These are phyloP conservation scores for Chelonus insularis DNA, from an alignment of 1,140 invertebrate species.

Conservation along the genomic window DNA sequence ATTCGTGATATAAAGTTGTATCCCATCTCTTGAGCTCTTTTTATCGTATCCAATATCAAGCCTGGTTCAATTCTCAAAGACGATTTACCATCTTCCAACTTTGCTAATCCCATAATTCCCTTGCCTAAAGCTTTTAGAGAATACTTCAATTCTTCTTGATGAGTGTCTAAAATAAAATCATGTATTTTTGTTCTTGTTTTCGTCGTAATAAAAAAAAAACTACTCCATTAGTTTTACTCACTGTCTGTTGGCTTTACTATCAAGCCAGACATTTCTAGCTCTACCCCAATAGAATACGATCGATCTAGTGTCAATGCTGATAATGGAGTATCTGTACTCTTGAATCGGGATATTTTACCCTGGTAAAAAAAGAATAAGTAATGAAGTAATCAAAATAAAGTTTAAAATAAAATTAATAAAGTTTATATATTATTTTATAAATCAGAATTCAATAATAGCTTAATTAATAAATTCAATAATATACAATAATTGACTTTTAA, in stretches of 20 bases:
- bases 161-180: constrained; percentile 58
- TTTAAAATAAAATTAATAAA: neutral
- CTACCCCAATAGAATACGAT: constrained; percentile 68
- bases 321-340: constrained; percentile 65
- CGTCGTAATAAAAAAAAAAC: neutral
- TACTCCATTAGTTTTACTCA: constrained; percentile 36
- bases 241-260: constrained; percentile 70
- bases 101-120: constrained; percentile 64
- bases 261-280: constrained; percentile 69
- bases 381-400: neutral
- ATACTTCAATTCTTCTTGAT: constrained; percentile 70
- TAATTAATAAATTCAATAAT: too few species aligned
- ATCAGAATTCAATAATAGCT: too few species aligned
- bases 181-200: constrained; percentile 1
- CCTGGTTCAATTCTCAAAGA: constrained; percentile 66
- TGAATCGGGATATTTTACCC: constrained; percentile 55
- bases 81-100: constrained; percentile 61
- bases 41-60: constrained; percentile 70
- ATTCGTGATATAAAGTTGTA: constrained; percentile 69
- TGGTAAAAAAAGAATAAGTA: constrained; percentile 41
- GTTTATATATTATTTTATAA: too few species aligned
- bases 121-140: constrained; percentile 71
- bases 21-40: constrained; percentile 70
- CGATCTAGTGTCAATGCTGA: constrained; percentile 62
- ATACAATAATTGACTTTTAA: constrained; percentile 4